Base-by-base conservation (phyloP, 1,140 invertebrate species). In the Scaptomyza hsui region DNA sequence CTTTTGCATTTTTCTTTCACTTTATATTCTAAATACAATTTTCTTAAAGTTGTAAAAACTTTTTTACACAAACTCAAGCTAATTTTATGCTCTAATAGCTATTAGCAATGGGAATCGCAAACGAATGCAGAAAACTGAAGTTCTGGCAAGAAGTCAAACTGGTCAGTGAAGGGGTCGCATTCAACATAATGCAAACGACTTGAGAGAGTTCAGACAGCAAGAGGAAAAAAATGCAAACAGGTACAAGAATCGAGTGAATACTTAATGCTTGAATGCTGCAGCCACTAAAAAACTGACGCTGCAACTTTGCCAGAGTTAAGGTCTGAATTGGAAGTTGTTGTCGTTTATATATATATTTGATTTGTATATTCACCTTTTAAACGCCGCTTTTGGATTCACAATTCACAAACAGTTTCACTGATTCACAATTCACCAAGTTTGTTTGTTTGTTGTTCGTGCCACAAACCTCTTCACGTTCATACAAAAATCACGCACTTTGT, bases 181-280 rank as follows among this genome's bases (percentile, higher is more conserved):
- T 9, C 2, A 19, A 42, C 45, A 45, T 16, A 67, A 72, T 72
- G 70, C 70, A 72, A 72, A 63, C 67, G 67, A 70, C 59, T 70
- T 53, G 32, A 55, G 55, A 55, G 55, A 29, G 26, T 32, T 61
- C 48, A 60, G 42, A 39, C 29, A 61, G 44, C 51, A 35, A 49
- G 49, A 71, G 60, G 56, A 71, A 62, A 21, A 19, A 63, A 55
- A 72, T 72, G 70, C 70, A 72, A 72, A 72, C 70, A 72, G 64
- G 70, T 72, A 68, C 51, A 24, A 49, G 47, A 44, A 44, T 44
- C 42, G 42, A 44, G 42, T 44, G 16, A 42, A 18, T 42, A 42
- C 41, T 18, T 48, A 48, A n/a, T 37, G 32, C 32, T 7, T 48
- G 29, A 51, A 51, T 35, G 16, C 48, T 12, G 51, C 26, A 53